These are phyloP conservation scores for Euleptes europaea DNA, from an alignment of 2,113 vertebrate genomes.

Conservation along the genomic window DNA sequence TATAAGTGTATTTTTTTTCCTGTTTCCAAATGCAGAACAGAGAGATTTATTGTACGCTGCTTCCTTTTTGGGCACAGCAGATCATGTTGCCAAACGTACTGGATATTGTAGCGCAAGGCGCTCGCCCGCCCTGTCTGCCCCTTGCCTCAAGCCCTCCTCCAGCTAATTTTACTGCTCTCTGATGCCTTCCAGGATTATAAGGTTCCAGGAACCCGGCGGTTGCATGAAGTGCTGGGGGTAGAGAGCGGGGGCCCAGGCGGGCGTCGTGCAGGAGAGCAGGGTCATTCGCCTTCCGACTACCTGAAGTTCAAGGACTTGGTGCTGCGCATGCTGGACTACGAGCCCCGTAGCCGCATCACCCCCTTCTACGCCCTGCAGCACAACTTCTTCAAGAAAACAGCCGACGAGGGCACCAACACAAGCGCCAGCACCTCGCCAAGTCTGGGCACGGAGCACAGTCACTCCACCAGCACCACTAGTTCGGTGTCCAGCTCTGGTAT, in stretches of 20 bases:
- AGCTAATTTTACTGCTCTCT: slow-evolving; percentile 39
- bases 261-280: slow-evolving; percentile 88
- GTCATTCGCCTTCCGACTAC: slow-evolving; percentile 93
- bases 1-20: slow-evolving; percentile 8
- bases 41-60: slow-evolving; percentile 2
- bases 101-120: background rate
- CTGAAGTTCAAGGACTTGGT: slow-evolving; percentile 97
- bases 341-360: slow-evolving; percentile 93
- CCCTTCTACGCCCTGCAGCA: slow-evolving; percentile 95
- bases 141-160: too few species aligned
- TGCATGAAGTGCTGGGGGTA: slow-evolving; percentile 93
- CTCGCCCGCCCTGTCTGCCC: slow-evolving; percentile 37
- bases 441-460: slow-evolving; percentile 92
- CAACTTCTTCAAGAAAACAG: slow-evolving; percentile 97
- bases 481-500: slow-evolving; percentile 93
- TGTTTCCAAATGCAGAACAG: background rate
- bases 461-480: slow-evolving; percentile 92
- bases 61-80: slow-evolving; percentile 37
- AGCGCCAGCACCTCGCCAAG: slow-evolving; percentile 90
- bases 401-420: slow-evolving; percentile 94
- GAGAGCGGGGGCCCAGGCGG: slow-evolving; percentile 93
- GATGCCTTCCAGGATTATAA: slow-evolving; percentile 86
- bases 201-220: slow-evolving; percentile 88
- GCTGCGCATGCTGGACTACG: slow-evolving; percentile 94
- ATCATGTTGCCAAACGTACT: background rate